phyloP scores from a whole-genome alignment of 2,113 vertebrate genomes.

The Podarcis muralis region DNA sequence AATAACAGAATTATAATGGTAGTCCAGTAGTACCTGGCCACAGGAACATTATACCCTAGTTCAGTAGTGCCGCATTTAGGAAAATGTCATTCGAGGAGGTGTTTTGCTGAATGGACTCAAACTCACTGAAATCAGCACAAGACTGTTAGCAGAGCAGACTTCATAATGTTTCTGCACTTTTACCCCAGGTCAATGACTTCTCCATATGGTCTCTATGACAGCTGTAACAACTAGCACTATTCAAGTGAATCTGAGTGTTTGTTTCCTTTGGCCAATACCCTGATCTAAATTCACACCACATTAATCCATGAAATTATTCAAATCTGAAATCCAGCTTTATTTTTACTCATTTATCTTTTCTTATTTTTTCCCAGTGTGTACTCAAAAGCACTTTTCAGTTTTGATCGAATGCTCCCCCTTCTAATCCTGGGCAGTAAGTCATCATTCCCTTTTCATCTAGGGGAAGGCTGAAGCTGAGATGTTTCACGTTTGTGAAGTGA shows the following conservation, averaged over 20 bases:
- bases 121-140: neutral
- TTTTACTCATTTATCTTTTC: constrained; percentile 12
- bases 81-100: constrained; percentile 20
- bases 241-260: constrained; percentile 10
- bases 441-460: neutral
- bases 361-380: neutral
- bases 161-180: neutral
- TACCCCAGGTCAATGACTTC: constrained; percentile 3
- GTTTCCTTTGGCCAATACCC: constrained; percentile 23
- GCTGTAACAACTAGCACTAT: constrained; percentile 17
- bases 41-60: neutral
- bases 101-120: neutral
- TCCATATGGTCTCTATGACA: constrained; percentile 14
- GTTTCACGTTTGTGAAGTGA: neutral
- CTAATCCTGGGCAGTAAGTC: neutral
- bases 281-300: constrained; percentile 18
- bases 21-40: neutral
- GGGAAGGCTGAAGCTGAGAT: neutral
- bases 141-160: neutral
- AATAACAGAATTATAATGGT: neutral
- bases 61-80: constrained; percentile 12
- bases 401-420: neutral
- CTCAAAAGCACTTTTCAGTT: neutral
- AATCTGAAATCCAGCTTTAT: constrained; percentile 24
- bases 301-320: constrained; percentile 28